Percentiles rank a stretch among this genome's conserved stretches.
phyloP scores from a whole-genome alignment of 1,140 invertebrate genomes.

The Colletes latitarsis region DNA sequence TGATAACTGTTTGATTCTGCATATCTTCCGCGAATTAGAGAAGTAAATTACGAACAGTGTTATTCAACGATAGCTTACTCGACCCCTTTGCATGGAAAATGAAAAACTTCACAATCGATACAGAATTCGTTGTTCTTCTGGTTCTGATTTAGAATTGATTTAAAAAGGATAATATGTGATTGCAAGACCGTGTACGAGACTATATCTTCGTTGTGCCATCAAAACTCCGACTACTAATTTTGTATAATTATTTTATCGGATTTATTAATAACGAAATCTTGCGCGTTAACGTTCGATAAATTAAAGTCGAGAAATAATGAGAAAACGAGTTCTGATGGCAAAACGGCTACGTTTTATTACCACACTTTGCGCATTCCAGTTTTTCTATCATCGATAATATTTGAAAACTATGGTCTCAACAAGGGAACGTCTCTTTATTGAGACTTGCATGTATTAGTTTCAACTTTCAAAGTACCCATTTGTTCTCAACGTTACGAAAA shows the following conservation, averaged over 20 bases:
- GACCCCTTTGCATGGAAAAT: background rate
- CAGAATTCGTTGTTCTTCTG: background rate
- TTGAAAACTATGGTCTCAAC: background rate
- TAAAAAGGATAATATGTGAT: background rate
- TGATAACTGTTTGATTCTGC: too few species aligned
- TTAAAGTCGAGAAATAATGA: too few species aligned
- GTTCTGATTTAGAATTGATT: background rate
- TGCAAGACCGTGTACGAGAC: background rate
- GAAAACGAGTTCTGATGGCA: background rate
- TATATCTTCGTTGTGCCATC: background rate
- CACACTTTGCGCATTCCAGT: background rate
- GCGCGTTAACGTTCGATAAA: background rate
- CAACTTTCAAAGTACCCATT: background rate
- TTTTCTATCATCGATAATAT: background rate
- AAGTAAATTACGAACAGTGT: background rate
- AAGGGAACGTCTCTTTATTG: background rate
- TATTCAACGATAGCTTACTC: background rate
- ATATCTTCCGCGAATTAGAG: too few species aligned
- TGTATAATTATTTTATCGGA: too few species aligned
- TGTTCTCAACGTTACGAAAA: background rate
- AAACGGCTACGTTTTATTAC: background rate
- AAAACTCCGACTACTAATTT: background rate
- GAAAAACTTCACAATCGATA: background rate
- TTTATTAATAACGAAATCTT: too few species aligned
- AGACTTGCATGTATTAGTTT: background rate